Evolutionary conservation across 2,888 invertebrate genomes (phyloP).

Genomic region (Doris montereyensis): DNA sequence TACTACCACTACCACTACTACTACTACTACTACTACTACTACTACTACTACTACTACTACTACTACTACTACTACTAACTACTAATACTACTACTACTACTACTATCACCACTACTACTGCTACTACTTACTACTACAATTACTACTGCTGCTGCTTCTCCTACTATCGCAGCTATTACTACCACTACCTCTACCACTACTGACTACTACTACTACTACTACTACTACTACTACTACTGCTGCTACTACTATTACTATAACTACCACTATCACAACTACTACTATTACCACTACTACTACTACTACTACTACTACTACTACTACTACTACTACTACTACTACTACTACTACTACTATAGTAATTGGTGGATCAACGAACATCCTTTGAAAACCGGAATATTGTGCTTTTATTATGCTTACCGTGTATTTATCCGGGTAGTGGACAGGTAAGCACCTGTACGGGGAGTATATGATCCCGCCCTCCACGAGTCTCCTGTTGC

Average conservation of each 20-base stretch:
- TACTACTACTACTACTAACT: not conserved
- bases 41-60: not conserved
- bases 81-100: not conserved
- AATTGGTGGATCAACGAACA: too few species aligned
- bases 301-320: not conserved
- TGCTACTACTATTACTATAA: not conserved
- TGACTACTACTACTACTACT: not conserved
- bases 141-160: not conserved
- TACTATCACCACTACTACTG: not conserved
- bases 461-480: too few species aligned
- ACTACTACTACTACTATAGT: not conserved
- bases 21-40: not conserved
- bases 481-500: too few species aligned
- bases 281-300: not conserved
- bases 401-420: too few species aligned
- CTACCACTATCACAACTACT: too few species aligned
- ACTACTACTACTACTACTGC: not conserved
- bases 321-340: not conserved
- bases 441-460: too few species aligned
- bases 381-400: too few species aligned
- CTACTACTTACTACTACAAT: not conserved
- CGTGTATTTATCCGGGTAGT: too few species aligned
- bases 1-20: not conserved
- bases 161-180: not conserved
- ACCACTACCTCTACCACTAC: not conserved